A percentile compares a stretch with the other conserved stretches of the same genome.
Evolutionary conservation across 2,797 vertebrate species (phyloP).

Genomic region (Pseudochirops corinnae): DNA sequence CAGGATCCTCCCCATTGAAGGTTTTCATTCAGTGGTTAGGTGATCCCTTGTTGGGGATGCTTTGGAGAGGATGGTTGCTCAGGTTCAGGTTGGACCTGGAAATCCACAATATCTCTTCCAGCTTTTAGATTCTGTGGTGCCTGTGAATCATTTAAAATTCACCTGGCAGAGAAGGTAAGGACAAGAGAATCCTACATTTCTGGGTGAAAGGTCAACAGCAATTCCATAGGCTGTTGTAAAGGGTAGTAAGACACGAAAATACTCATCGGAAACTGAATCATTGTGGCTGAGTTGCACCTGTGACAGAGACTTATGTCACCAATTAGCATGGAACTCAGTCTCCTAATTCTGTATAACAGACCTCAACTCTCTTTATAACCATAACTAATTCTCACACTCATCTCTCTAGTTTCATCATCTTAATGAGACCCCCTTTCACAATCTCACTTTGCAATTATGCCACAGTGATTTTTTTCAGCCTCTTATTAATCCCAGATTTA

Average conservation of each 20-base stretch:
- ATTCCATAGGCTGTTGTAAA: background rate
- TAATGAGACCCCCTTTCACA: background rate
- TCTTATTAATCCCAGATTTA: constrained; percentile 25
- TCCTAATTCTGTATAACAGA: constrained; percentile 31
- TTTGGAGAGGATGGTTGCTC: background rate
- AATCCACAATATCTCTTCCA: background rate
- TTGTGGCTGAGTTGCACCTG: constrained; percentile 25
- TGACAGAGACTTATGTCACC: constrained; percentile 52
- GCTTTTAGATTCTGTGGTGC: background rate
- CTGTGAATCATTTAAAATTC: background rate
- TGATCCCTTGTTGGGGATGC: background rate
- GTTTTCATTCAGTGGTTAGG: background rate
- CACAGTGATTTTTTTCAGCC: constrained; percentile 6
- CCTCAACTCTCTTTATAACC: constrained; percentile 36
- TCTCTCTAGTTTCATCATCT: constrained; percentile 38
- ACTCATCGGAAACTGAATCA: constrained; percentile 28
- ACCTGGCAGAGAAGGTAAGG: background rate
- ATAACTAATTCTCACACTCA: constrained; percentile 13
- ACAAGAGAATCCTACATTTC: background rate
- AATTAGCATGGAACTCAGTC: constrained; percentile 48
- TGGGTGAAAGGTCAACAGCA: constrained; percentile 31
- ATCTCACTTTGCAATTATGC: constrained; percentile 18
- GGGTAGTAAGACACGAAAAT: constrained; percentile 16
- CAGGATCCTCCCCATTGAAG: background rate
- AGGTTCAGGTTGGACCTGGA: background rate